Conservation (phyloP, 1,140 invertebrate genomes). For the Diplogasteroides magnus region DNA sequence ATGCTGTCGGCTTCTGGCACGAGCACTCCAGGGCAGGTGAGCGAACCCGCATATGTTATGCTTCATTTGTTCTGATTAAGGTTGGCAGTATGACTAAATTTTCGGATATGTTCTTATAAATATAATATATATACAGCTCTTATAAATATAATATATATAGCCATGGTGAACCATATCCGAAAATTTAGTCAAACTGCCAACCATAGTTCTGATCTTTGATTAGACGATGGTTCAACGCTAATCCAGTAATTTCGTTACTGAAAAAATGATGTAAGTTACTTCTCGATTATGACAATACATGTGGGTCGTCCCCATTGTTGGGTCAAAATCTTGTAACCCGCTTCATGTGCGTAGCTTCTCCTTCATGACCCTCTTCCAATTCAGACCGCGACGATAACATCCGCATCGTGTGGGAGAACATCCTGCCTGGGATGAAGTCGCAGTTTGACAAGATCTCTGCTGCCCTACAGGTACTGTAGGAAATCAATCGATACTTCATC, state of each 20-base stretch:
- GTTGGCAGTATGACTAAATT: no score
- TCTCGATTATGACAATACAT: not conserved
- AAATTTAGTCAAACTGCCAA: no score
- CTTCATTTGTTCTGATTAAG: no score
- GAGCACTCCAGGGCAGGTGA: slow-evolving; percentile 50
- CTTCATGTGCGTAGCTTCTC: not conserved
- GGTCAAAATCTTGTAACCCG: slow-evolving; percentile 11
- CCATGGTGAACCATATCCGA: no score
- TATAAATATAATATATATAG: no score
- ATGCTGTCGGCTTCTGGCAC: slow-evolving; percentile 51
- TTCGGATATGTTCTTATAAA: no score
- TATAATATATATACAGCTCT: no score
- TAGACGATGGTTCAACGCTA: no score
- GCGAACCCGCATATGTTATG: slow-evolving; percentile 13
- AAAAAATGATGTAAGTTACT: no score
- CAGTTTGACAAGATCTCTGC: slow-evolving; percentile 54
- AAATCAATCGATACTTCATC: not conserved
- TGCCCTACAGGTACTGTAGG: slow-evolving; percentile 41
- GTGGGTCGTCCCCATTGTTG: slow-evolving; percentile 13
- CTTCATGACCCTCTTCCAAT: not conserved
- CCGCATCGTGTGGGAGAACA: slow-evolving; percentile 54
- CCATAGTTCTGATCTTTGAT: no score
- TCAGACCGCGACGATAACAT: slow-evolving; percentile 52
- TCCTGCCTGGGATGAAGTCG: slow-evolving; percentile 54
- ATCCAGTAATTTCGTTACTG: no score